Conservation (phyloP, 64 coral and sea anemone species). For the Montipora efflorescens region DNA sequence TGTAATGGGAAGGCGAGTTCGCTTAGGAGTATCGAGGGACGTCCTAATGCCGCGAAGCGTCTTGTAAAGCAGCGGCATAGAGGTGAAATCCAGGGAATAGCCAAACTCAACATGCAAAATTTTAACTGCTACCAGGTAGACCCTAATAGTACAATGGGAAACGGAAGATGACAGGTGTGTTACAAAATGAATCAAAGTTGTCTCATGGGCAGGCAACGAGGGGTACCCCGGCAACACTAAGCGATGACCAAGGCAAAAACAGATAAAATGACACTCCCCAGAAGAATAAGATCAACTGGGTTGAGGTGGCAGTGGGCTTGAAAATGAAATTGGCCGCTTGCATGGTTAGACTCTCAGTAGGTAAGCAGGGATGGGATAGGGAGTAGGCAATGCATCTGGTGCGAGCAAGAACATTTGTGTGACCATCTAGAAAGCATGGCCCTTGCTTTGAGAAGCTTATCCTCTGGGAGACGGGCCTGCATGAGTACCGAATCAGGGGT, state of each 20-base stretch:
- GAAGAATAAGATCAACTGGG: neutral
- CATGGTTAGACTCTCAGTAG: neutral
- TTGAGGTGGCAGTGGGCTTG: neutral
- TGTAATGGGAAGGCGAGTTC: neutral
- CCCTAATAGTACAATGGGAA: neutral
- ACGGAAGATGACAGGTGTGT: neutral
- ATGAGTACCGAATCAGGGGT: neutral
- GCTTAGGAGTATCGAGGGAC: neutral
- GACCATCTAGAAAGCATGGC: neutral
- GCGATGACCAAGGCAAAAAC: neutral
- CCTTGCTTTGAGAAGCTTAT: neutral
- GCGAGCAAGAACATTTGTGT: neutral
- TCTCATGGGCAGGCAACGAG: neutral
- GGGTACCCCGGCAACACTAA: neutral
- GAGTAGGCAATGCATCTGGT: neutral
- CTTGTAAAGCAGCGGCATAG: neutral
- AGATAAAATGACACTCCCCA: neutral
- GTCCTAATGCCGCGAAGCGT: neutral
- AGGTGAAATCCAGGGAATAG: neutral
- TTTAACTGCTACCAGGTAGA: neutral
- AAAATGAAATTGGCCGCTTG: neutral
- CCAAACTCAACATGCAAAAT: neutral
- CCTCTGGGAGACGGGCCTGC: conserved; percentile 13
- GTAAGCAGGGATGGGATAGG: neutral
- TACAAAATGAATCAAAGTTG: neutral